Evolutionary conservation across 1,140 invertebrate species (phyloP).

Genomic region (Xylocopa sonorina): DNA sequence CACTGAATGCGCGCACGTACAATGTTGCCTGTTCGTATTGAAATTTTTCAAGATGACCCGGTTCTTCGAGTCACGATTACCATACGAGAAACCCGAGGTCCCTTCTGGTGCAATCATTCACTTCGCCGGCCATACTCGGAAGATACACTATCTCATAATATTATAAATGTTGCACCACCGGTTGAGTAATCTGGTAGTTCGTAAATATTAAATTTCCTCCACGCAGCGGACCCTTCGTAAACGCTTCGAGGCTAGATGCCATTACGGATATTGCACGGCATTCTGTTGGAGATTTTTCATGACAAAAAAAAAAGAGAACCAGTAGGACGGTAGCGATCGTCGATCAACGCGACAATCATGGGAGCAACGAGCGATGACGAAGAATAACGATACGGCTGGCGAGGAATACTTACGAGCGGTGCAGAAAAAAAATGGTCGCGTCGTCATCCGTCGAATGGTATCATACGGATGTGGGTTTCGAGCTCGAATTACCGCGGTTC

Average conservation of each 20-base stretch:
- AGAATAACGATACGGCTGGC: not conserved
- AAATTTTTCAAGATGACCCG: not conserved
- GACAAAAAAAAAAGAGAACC: not conserved
- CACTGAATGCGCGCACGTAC: not conserved
- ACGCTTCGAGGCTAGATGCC: not conserved
- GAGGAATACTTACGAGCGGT: not conserved
- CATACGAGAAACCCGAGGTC: not conserved
- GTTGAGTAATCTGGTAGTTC: not conserved
- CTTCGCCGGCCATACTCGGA: not conserved
- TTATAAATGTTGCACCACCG: not conserved
- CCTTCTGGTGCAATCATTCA: not conserved
- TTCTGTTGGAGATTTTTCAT: not conserved
- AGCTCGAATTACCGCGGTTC: constrained; percentile 51
- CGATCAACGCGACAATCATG: not conserved
- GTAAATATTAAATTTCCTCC: not conserved
- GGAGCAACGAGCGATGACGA: not conserved
- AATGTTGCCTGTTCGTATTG: not conserved
- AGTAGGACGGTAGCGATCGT: too few species aligned
- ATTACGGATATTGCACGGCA: not conserved
- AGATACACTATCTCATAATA: not conserved
- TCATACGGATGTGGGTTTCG: constrained; percentile 35
- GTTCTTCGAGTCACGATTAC: not conserved
- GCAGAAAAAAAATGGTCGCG: constrained; percentile 9
- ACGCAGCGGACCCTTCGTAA: not conserved
- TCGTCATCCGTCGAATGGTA: constrained; percentile 22